phyloP scores from a whole-genome alignment of 2,113 vertebrate species.

The Tupaia chinensis region DNA sequence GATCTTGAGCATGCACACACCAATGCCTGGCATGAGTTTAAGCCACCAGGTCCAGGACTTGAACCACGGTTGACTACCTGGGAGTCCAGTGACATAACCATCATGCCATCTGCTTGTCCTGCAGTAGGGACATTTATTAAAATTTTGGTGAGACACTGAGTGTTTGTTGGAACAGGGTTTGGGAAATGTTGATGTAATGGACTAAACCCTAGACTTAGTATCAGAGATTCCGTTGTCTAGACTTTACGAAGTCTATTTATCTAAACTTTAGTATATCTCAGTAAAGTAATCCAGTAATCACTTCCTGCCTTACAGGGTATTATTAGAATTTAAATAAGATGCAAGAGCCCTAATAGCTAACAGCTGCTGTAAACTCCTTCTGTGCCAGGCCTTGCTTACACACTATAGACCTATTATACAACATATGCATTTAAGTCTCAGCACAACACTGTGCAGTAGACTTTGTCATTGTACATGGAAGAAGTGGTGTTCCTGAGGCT shows the following conservation, averaged over 20 bases:
- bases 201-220: not conserved
- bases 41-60: too few species aligned
- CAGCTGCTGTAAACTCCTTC: not conserved
- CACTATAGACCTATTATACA: not conserved
- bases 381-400: not conserved
- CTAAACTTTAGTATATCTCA: not conserved
- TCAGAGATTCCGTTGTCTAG: not conserved
- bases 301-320: not conserved
- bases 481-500: not conserved
- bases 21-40: too few species aligned
- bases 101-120: too few species aligned
- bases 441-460: not conserved
- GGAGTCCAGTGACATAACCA: too few species aligned
- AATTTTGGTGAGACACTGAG: not conserved
- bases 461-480: not conserved
- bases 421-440: not conserved
- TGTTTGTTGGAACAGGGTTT: conserved; percentile 21
- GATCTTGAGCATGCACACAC: too few species aligned
- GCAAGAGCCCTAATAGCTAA: not conserved
- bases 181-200: not conserved
- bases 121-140: not conserved
- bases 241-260: not conserved
- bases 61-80: too few species aligned
- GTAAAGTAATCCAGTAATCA: not conserved
- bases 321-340: not conserved